Evolutionary conservation across 1,140 invertebrate genomes (phyloP).

Genomic region (Maniola jurtina): DNA sequence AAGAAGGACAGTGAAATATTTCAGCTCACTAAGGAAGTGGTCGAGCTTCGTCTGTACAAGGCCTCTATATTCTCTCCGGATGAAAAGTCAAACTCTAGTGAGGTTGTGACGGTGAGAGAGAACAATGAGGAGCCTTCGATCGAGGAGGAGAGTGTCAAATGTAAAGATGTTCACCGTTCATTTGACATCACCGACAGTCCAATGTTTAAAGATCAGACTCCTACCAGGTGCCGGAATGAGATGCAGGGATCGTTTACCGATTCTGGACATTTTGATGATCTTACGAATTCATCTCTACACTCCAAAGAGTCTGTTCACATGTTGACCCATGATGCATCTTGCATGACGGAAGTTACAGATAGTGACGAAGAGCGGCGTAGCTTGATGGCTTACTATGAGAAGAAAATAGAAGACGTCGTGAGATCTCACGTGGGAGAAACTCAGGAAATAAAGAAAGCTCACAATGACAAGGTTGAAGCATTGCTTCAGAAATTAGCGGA

Average conservation of each 20-base stretch:
- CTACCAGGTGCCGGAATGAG: constrained; percentile 71
- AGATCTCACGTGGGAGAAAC: constrained; percentile 84
- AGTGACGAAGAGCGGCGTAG: constrained; percentile 82
- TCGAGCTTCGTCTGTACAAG: constrained; percentile 88
- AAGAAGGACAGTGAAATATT: constrained; percentile 90
- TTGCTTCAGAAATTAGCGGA: constrained; percentile 88
- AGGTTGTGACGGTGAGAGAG: constrained; percentile 86
- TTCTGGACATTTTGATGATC: constrained; percentile 92
- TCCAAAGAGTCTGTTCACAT: constrained; percentile 84
- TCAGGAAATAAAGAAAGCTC: constrained; percentile 85
- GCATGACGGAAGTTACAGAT: constrained; percentile 76
- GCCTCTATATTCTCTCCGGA: constrained; percentile 86
- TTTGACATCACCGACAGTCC: constrained; percentile 71
- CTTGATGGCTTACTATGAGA: constrained; percentile 85
- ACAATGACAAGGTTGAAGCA: constrained; percentile 89
- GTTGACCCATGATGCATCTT: constrained; percentile 78
- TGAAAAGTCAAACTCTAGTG: constrained; percentile 85
- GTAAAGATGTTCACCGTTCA: constrained; percentile 52
- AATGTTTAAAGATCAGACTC: constrained; percentile 62
- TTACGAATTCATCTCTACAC: constrained; percentile 84
- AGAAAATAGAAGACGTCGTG: constrained; percentile 86
- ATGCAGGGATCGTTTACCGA: constrained; percentile 88
- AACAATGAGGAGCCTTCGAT: constrained; percentile 79
- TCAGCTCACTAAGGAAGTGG: constrained; percentile 89
- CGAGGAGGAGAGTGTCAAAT: constrained; percentile 73